Base-by-base conservation (phyloP, 2,888 invertebrate species). In the Mimumesa dahlbomi region DNA sequence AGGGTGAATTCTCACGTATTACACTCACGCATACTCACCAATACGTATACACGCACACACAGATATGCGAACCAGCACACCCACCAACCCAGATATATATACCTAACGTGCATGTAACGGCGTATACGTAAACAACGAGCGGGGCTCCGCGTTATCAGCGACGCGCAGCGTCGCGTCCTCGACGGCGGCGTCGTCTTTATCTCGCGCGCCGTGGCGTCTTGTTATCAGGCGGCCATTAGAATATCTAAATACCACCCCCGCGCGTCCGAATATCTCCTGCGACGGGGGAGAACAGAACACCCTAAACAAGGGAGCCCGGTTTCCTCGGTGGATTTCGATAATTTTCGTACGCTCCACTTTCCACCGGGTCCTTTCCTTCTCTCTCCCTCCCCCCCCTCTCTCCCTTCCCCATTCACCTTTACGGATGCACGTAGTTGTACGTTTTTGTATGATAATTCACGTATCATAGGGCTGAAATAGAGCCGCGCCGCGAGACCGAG, bases 171-270 rank as follows among this genome's bases (percentile, higher is more conserved):
- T 84, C 87, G 83, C 79, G 74, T 62, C 79, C 79, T 73, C 82
- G 78, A 77, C 78, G 82, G 66, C 67, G 73, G 79, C 79, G 82
- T 83, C 84, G 85, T 86, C 87, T 88, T 88, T 88, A 88, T 88
- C 88, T 84, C 82, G 82, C 5, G 85, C 83, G 85, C 84, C 85
- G 85, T 75, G 79, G 82, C 85, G 87, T 87, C 88, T 86, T 86
- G 88, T 89, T 90, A 90, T 90, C 89, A 82, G 86, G 77, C 80
- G 82, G 84, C 89, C 89, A 89, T 90, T 90, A 89, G 89, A 89
- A 89, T 90, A 90, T 90, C 90, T 89, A 89, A 89, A 90, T 90
- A 89, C 88, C 87, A 86, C 87, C 87, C 84, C 85, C 80, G 79
- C 50, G 72, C 68, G 78, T 75, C 63, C 76, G 66, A 80, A 75